Evolutionary conservation across 2,888 invertebrate genomes (phyloP).

Genomic region (Nemapogon koenigi): DNA sequence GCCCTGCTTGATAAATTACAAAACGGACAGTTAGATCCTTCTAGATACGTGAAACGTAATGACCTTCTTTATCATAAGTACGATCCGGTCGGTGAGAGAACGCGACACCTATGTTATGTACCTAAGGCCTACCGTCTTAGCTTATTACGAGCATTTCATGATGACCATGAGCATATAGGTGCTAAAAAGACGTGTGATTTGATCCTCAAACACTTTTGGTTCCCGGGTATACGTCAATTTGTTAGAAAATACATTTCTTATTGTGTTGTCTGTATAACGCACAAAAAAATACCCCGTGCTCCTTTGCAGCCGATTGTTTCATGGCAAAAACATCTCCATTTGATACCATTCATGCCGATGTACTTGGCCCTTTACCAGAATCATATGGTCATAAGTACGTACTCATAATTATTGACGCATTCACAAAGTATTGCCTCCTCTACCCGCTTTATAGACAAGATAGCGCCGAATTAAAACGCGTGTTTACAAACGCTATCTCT

Average conservation of each 20-base stretch:
- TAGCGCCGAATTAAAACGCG: conserved; percentile 15
- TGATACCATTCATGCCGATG: conserved; percentile 16
- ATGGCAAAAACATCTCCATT: conserved; percentile 19
- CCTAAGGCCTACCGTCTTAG: conserved; percentile 22
- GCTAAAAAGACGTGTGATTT: conserved; percentile 16
- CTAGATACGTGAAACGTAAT: conserved; percentile 13
- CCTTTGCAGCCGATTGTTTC: conserved; percentile 14
- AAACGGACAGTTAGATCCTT: conserved; percentile 18
- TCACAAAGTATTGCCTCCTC: conserved; percentile 19
- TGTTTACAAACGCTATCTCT: conserved; percentile 13
- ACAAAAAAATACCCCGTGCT: conserved; percentile 15
- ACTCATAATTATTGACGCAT: conserved; percentile 18
- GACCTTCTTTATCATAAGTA: conserved; percentile 14
- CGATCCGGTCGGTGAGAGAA: conserved; percentile 15
- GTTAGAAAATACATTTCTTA: conserved; percentile 17
- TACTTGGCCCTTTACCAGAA: conserved; percentile 16
- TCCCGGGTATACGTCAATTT: conserved; percentile 16
- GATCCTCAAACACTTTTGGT: conserved; percentile 20
- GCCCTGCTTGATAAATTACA: conserved; percentile 15
- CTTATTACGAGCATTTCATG: conserved; percentile 20
- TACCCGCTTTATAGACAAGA: conserved; percentile 19
- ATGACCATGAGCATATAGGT: conserved; percentile 18
- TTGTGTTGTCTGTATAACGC: conserved; percentile 16
- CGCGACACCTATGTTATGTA: conserved; percentile 17
- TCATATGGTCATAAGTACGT: conserved; percentile 15